Conservation (phyloP, 37 sponge, comb jelly and placozoan genomes). For the Haliclona indistincta region DNA sequence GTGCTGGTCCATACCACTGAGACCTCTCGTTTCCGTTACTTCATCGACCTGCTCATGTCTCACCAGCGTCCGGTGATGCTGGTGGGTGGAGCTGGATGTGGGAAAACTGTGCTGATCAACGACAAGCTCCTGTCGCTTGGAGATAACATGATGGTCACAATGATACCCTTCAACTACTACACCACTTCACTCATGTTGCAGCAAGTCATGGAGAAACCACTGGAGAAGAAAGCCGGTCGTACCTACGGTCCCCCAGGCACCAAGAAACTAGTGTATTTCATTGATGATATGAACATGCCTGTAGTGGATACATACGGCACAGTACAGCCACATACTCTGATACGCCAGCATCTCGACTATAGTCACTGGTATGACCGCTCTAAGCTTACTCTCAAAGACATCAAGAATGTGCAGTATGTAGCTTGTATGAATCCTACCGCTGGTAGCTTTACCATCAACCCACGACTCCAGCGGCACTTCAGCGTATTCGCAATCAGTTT, state of each 20-base stretch:
- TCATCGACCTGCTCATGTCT: conserved; percentile 88
- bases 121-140: conserved; percentile 69
- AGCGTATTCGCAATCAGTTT: conserved; percentile 98
- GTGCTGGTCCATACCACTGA: conserved; percentile 96
- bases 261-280: conserved; percentile 96
- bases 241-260: conserved; percentile 98
- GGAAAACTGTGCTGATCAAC: conserved; percentile 96
- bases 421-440: conserved; percentile 99
- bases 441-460: conserved; percentile 99
- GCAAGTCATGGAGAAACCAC: conserved; percentile 97
- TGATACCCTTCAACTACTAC: conserved; percentile 99
- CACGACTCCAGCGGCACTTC: conserved; percentile 98
- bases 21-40: conserved; percentile 85
- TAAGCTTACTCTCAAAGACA: conserved; percentile 94
- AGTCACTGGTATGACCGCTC: conserved; percentile 95
- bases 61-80: conserved; percentile 95
- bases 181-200: conserved; percentile 98
- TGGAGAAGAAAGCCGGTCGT: conserved; percentile 99
- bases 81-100: conserved; percentile 96
- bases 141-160: conserved; percentile 79
- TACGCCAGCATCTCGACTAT: conserved; percentile 97
- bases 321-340: conserved; percentile 96
- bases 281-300: conserved; percentile 99
- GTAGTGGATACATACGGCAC: conserved; percentile 97
- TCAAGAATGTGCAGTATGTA: conserved; percentile 95